These are phyloP conservation scores for Rotaria socialis DNA, from an alignment of 2,888 invertebrate species.

Conservation along the genomic window DNA sequence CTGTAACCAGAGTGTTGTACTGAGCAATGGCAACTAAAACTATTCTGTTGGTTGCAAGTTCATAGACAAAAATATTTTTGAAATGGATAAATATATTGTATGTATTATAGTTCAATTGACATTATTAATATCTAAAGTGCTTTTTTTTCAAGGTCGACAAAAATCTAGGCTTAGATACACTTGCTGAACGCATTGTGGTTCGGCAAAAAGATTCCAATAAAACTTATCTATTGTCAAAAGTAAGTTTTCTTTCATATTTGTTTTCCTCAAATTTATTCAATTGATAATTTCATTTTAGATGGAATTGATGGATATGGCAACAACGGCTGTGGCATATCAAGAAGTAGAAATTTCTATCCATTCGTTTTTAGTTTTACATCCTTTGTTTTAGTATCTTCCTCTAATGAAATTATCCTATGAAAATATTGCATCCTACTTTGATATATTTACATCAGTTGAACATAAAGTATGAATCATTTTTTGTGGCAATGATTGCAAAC, in stretches of 20 bases:
- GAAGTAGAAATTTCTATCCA: background rate
- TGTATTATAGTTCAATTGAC: background rate
- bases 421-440: background rate
- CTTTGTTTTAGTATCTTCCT: background rate
- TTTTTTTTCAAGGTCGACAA: background rate
- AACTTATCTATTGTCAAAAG: background rate
- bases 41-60: background rate
- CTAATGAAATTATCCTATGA: conserved; percentile 7
- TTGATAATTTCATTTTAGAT: background rate
- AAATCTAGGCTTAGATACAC: background rate
- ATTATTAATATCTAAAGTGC: background rate
- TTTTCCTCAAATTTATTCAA: too few relatives aligned
- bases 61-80: background rate
- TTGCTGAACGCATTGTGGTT: background rate
- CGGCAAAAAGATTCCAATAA: background rate
- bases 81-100: background rate
- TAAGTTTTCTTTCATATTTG: background rate
- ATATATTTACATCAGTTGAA: conserved; percentile 19
- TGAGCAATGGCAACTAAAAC: background rate
- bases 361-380: background rate
- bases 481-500: background rate
- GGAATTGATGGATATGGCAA: conserved; percentile 8
- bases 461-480: background rate
- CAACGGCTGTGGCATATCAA: background rate
- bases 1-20: background rate